Percentiles rank a stretch among this genome's conserved stretches.
Conservation (phyloP, 1,140 invertebrate genomes). For the Cydia splendana region DNA sequence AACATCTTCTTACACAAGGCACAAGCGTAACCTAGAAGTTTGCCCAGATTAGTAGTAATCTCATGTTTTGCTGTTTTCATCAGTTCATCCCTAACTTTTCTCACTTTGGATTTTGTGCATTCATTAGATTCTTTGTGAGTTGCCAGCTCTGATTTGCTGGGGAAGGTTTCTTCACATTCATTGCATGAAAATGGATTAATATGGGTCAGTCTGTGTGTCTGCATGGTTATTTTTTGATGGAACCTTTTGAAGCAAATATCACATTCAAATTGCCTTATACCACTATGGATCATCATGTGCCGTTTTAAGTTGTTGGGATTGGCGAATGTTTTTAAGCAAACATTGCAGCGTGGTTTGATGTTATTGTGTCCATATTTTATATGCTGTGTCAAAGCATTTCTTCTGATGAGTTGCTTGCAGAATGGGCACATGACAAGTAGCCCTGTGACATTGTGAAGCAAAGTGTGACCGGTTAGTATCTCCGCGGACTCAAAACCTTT, state of each 20-base stretch:
- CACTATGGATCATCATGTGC: constrained; percentile 82
- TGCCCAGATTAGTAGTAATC: constrained; percentile 61
- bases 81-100: constrained; percentile 64
- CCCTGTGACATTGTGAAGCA: constrained; percentile 76
- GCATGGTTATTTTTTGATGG: constrained; percentile 77
- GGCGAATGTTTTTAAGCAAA: constrained; percentile 81
- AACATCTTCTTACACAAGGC: constrained; percentile 79
- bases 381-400: constrained; percentile 76
- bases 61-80: constrained; percentile 69
- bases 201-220: constrained; percentile 73
- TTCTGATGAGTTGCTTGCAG: constrained; percentile 70
- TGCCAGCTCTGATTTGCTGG: constrained; percentile 52
- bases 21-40: constrained; percentile 74
- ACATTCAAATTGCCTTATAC: constrained; percentile 79
- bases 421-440: constrained; percentile 74
- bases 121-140: constrained; percentile 61
- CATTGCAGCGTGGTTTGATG: constrained; percentile 76
- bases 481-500: constrained; percentile 83
- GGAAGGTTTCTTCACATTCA: constrained; percentile 64
- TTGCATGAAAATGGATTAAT: constrained; percentile 65
- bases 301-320: constrained; percentile 81
- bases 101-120: constrained; percentile 58
- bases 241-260: constrained; percentile 75
- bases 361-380: constrained; percentile 77
- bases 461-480: constrained; percentile 84